These are phyloP conservation scores for Shargacucullia verbasci DNA, from an alignment of 2,888 invertebrate species.

Conservation along the genomic window DNA sequence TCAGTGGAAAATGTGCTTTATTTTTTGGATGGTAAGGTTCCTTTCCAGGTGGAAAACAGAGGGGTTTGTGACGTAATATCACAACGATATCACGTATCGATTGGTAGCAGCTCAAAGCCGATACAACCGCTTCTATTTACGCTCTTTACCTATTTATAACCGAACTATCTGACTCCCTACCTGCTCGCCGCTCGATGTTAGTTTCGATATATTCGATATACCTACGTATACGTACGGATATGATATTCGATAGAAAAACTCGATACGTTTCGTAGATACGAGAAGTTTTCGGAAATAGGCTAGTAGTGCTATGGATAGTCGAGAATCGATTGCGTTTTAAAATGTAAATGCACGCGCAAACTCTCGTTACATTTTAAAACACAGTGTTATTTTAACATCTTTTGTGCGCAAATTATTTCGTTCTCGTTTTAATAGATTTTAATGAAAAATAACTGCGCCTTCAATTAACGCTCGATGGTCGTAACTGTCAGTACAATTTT, in stretches of 20 bases:
- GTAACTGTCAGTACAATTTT: slow-evolving; percentile 45
- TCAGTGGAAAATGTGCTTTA: slow-evolving; percentile 53
- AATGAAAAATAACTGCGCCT: slow-evolving; percentile 48
- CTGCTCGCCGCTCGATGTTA: slow-evolving; percentile 71
- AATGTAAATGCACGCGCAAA: slow-evolving; percentile 28
- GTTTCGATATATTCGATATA: slow-evolving; percentile 55
- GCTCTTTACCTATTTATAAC: slow-evolving; percentile 88
- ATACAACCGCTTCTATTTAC: slow-evolving; percentile 87
- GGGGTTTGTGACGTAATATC: slow-evolving; percentile 63
- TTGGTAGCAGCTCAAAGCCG: slow-evolving; percentile 83
- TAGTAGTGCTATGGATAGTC: slow-evolving; percentile 22
- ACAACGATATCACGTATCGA: slow-evolving; percentile 76
- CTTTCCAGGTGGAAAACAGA: slow-evolving; percentile 51
- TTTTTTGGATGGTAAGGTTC: slow-evolving; percentile 26
- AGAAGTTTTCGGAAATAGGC: slow-evolving; percentile 49
- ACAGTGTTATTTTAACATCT: slow-evolving; percentile 3
- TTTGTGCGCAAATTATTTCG: slow-evolving; percentile 17
- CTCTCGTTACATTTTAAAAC: slow-evolving; percentile 7
- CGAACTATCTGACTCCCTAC: slow-evolving; percentile 81
- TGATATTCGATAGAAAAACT: slow-evolving; percentile 49
- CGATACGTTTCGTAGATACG: slow-evolving; percentile 42
- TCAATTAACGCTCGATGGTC: slow-evolving; percentile 45
- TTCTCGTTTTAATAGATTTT: slow-evolving; percentile 36
- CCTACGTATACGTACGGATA: slow-evolving; percentile 45
- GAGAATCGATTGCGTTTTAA: slow-evolving; percentile 28